Base-by-base conservation (phyloP, 2,113 vertebrate species). In the Jacana jacana region DNA sequence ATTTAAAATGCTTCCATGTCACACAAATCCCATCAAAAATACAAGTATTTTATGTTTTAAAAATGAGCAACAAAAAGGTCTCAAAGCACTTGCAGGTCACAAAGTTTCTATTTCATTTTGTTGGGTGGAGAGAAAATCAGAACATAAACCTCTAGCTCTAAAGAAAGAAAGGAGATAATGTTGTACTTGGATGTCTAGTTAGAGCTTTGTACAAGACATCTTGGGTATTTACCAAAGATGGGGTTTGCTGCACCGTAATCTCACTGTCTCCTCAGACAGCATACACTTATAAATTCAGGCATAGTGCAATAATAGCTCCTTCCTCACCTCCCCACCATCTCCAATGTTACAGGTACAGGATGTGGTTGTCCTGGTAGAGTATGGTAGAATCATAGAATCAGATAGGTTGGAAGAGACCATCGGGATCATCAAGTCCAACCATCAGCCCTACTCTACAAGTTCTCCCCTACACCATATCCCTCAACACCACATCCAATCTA, bases 361-460 rank as follows among this genome's bases (percentile, higher is more conserved):
- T 42, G n/a, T 0, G 0, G 55, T 15, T 23, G 7, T 46, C 18
- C n/a, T 14, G 9, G 28, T 37, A 18, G 28, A 22, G 10, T 28
- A 4, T 11, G 19, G 27, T 4, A n/a, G n/a, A n/a, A n/a, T n/a
- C n/a, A n/a, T n/a, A n/a, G n/a, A n/a, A n/a, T n/a, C n/a, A n/a
- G n/a, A n/a, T n/a, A n/a, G n/a, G n/a, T n/a, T n/a, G n/a, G n/a
- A n/a, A n/a, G n/a, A n/a, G n/a, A n/a, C n/a, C n/a, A n/a, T n/a
- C n/a, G n/a, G n/a, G n/a, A n/a, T n/a, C n/a, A n/a, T n/a, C n/a
- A n/a, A n/a, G n/a, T n/a, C n/a, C n/a, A n/a, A n/a, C n/a, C n/a
- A n/a, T n/a, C n/a, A n/a, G n/a, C n/a, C n/a, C n/a, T n/a, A n/a
- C n/a, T n/a, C n/a, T n/a, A n/a, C n/a, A n/a, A n/a, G n/a, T n/a